These are phyloP conservation scores for Bimastos eiseni DNA, from an alignment of 2,888 invertebrate species.

Conservation along the genomic window DNA sequence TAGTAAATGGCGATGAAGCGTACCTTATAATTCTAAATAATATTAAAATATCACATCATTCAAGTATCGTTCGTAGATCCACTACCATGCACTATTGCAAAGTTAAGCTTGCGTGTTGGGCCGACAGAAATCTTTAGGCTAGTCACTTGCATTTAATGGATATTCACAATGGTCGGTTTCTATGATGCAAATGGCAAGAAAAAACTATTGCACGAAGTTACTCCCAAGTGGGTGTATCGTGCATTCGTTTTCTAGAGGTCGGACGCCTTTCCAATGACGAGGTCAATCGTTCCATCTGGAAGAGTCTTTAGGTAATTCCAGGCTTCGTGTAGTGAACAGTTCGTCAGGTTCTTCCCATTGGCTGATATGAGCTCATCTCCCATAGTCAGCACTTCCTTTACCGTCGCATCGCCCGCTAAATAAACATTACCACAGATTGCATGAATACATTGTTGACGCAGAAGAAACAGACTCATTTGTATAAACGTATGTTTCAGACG, in stretches of 20 bases:
- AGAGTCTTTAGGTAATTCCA: slow-evolving; percentile 4
- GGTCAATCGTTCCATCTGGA: neutral
- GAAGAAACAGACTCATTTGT: neutral
- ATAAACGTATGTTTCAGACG: neutral
- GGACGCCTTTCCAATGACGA: neutral
- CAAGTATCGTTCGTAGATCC: neutral
- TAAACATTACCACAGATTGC: neutral
- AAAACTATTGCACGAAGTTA: neutral
- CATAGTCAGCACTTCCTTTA: neutral
- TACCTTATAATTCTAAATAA: neutral
- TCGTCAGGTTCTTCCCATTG: neutral
- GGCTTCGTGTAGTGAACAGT: neutral
- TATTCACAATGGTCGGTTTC: neutral
- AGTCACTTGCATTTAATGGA: neutral
- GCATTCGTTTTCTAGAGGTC: neutral
- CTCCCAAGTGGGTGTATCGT: neutral
- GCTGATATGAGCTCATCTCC: neutral
- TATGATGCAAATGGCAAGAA: neutral
- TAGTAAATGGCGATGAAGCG: neutral
- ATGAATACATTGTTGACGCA: neutral
- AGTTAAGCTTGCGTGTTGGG: neutral
- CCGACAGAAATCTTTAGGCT: neutral
- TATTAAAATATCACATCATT: neutral
- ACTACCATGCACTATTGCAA: neutral
- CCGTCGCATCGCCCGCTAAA: neutral